These are phyloP conservation scores for Epizoanthus stellaris DNA, from an alignment of 92 coral and sea anemone species.

Conservation along the genomic window DNA sequence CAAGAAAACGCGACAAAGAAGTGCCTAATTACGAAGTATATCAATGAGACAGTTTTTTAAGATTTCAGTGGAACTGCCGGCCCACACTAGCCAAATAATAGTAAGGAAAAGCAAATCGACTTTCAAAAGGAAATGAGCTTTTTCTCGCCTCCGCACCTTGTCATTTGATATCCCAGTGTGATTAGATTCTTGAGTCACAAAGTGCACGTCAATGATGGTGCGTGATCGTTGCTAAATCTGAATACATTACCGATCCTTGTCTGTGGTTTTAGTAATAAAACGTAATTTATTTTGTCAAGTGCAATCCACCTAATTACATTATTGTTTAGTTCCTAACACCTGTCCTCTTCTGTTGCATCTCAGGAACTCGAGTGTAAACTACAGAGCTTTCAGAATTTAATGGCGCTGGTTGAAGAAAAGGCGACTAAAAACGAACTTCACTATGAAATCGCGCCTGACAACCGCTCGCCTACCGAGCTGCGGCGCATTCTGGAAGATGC, in stretches of 20 bases:
- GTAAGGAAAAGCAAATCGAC: not conserved
- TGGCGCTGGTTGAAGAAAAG: conserved; percentile 68
- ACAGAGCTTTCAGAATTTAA: conserved; percentile 62
- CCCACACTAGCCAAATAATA: no score
- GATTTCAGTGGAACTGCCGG: no score
- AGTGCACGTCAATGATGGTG: not conserved
- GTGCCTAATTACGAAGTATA: no score
- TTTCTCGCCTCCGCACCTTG: not conserved
- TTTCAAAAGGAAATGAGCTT: not conserved
- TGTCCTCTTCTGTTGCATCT: not conserved
- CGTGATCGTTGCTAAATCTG: not conserved
- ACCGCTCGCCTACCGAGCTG: conserved; percentile 23
- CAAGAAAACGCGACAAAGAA: not conserved
- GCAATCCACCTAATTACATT: not conserved
- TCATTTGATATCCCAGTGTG: not conserved
- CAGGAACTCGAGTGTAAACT: conserved; percentile 73
- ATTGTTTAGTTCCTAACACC: not conserved
- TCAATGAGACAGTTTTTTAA: no score
- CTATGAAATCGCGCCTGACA: conserved; percentile 32
- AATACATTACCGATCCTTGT: not conserved
- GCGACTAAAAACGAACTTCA: conserved; percentile 46
- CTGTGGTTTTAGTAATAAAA: not conserved
- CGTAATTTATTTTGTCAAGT: not conserved
- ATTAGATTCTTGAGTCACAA: not conserved
- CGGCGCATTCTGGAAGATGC: conserved; percentile 57